Base-by-base conservation (phyloP, 2,113 vertebrate genomes). In the Crotalus tigris region DNA sequence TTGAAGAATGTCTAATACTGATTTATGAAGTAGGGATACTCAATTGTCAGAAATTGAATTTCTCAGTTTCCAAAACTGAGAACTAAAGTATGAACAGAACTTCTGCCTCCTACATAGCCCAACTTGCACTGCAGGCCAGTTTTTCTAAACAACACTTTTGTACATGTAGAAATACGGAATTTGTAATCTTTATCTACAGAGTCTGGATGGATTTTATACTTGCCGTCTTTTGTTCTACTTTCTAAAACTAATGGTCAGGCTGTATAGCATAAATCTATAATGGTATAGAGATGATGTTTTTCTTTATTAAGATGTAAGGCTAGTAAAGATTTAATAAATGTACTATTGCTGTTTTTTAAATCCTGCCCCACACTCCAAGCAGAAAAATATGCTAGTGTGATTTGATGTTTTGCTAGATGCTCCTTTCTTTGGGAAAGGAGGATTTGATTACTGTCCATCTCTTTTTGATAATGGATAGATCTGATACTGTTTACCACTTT, bases 201-300 rank as follows among this genome's bases (percentile, higher is more conserved):
- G 88, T 19, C 17, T 11, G 1, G 21, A 15, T 24, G 33, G 44
- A 81, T 59, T 59, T 46, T 59, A 12, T 33, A 33, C 69, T 93
- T 1, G 0, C 15, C 88, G 23, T 91, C 26, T 17, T 88, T 49
- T 92, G 69, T 58, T 55, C 69, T 91, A 33, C 10, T 7, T 91
- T 61, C 10, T n/a, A 29, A 88, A 85, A 26, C 17, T 29, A 75
- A 19, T 94, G 2, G 92, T 93, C 0, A 95, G 58, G 12, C 86
- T 53, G 93, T 49, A 92, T 88, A 93, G 91, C 90, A 75, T 5
- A 92, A 55, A 57, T 96, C 4, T 92, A 0, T n/a, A 26, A 23
- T 94, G 29, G 15, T 33, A 81, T 21, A 21, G 75, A 81, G 75
- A 81, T 33, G 15, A 21, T 44, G 17, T 44, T 39, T 39, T 39